Conservation (phyloP, 2,113 vertebrate species). For the Alces alces region DNA sequence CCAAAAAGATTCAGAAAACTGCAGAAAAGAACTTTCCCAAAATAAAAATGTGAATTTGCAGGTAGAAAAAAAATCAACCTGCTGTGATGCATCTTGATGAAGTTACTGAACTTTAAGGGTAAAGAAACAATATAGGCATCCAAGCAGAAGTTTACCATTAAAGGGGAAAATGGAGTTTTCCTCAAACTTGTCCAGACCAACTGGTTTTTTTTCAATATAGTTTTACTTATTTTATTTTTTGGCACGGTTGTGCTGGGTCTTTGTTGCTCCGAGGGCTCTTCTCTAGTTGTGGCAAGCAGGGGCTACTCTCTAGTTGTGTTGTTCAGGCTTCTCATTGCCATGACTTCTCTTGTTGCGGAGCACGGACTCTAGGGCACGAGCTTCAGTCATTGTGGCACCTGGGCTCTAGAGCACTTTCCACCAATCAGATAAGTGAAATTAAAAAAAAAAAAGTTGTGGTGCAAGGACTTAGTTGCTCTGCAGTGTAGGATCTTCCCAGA, state of each 20-base stretch:
- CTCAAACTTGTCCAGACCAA: neutral
- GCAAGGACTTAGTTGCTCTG: neutral
- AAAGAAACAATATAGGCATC: neutral
- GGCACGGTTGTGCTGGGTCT: neutral
- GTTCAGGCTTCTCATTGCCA: neutral
- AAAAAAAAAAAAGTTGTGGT: rapidly evolving
- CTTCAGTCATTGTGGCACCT: neutral
- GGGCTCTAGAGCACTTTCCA: neutral
- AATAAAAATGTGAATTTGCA: neutral
- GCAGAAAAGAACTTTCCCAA: neutral
- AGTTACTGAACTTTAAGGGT: neutral
- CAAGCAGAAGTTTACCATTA: neutral
- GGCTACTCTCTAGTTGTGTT: neutral
- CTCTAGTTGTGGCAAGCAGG: neutral
- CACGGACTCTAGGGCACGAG: neutral
- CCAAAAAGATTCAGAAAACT: neutral
- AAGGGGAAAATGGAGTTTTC: neutral
- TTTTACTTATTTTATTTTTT: neutral
- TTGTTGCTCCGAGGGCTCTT: neutral
- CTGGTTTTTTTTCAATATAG: neutral
- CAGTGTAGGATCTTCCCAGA: neutral
- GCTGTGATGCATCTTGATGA: neutral
- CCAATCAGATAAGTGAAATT: neutral
- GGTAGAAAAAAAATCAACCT: neutral
- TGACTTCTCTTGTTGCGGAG: neutral